Percentiles rank a stretch among this genome's conserved stretches.
Evolutionary conservation across 2,113 vertebrate species (phyloP).

Genomic region (Plecotus auritus): DNA sequence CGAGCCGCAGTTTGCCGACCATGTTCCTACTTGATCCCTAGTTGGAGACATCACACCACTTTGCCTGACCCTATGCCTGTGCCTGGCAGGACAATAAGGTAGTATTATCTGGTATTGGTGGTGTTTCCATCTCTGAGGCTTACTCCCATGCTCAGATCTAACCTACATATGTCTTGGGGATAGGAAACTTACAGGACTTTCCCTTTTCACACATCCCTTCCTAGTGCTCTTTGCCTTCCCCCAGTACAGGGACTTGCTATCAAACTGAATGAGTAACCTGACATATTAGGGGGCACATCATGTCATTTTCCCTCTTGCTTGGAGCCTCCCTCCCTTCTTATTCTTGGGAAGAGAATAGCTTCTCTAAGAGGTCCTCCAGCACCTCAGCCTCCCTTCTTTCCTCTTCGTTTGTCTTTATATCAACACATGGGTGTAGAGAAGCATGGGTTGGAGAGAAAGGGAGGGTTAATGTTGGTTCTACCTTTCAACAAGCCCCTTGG

Average conservation of each 20-base stretch:
- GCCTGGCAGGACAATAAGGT: background rate
- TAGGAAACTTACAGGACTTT: background rate
- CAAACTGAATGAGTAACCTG: background rate
- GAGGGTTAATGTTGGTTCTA: background rate
- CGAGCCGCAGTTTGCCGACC: too few relatives aligned
- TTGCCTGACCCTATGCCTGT: background rate
- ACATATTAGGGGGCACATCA: background rate
- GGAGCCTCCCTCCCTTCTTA: background rate
- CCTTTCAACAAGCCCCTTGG: background rate
- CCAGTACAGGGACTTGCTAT: background rate
- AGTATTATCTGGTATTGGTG: background rate
- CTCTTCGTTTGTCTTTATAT: background rate
- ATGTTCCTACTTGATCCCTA: background rate
- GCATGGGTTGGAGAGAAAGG: too few relatives aligned
- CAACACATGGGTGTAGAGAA: fast-evolving
- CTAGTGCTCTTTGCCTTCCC: background rate
- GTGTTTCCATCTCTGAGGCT: background rate
- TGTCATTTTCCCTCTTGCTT: background rate
- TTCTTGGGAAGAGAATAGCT: background rate
- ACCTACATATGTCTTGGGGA: background rate
- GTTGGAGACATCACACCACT: background rate
- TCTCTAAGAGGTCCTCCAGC: background rate
- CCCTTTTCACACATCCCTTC: background rate
- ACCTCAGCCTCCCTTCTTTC: background rate
- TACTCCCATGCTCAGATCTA: background rate